Evolutionary conservation across 2,113 vertebrate species (phyloP).

Genomic region (Calypte anna): DNA sequence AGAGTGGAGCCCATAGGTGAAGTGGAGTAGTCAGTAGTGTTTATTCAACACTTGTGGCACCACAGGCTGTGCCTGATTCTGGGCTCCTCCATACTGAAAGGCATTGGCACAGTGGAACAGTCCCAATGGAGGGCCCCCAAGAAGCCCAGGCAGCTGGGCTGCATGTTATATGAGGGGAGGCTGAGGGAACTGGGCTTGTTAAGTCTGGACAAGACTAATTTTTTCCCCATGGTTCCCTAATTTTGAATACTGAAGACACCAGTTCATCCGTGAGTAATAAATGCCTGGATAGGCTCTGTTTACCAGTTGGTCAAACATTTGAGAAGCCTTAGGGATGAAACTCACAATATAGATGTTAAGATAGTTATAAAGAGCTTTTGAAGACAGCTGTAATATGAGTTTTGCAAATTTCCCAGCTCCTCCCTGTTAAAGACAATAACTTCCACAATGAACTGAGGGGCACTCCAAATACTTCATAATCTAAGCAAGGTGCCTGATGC

Average conservation of each 20-base stretch:
- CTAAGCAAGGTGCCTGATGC: constrained; percentile 33
- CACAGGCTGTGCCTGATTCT: background rate
- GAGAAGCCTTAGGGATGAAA: background rate
- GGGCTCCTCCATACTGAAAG: background rate
- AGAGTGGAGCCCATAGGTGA: background rate
- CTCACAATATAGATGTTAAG: background rate
- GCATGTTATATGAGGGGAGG: rapidly evolving
- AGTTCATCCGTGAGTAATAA: background rate
- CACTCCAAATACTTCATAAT: constrained; percentile 55
- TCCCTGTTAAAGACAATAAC: constrained; percentile 36
- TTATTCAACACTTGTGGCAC: background rate
- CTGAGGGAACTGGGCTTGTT: background rate
- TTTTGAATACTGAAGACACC: background rate
- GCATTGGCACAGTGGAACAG: background rate
- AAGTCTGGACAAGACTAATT: background rate
- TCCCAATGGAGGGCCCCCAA: background rate
- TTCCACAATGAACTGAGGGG: constrained; percentile 34
- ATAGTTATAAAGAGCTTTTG: background rate
- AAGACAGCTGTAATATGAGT: background rate
- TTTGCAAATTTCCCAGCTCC: background rate
- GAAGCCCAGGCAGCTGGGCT: background rate
- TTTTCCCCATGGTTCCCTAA: background rate
- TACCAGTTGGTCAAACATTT: background rate
- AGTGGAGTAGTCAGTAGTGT: background rate
- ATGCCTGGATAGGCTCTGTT: background rate